Percentiles rank a stretch among this genome's conserved stretches.
Evolutionary conservation across 1,140 invertebrate genomes (phyloP).

Genomic region (Cyrtorhinus lividipennis): DNA sequence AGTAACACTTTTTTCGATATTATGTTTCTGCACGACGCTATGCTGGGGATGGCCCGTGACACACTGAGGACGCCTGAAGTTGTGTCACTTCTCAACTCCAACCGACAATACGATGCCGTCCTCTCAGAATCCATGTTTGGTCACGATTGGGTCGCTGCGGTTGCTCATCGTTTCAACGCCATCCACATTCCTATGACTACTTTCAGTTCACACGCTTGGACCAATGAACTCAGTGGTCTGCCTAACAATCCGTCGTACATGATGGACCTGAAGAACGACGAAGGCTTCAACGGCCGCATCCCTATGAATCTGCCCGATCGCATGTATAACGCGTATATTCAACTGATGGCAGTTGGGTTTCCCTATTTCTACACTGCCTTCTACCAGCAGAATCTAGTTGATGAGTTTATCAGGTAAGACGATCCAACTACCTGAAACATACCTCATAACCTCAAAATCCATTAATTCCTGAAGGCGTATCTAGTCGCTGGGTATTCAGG

Average conservation of each 20-base stretch:
- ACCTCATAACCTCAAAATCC: no score
- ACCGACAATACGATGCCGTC: constrained; percentile 27
- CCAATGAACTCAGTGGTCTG: constrained; percentile 17
- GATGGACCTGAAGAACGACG: constrained; percentile 13
- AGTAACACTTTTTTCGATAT: no score
- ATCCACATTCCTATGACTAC: background rate
- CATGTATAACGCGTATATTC: background rate
- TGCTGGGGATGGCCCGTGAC: background rate
- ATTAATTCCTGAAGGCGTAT: no score
- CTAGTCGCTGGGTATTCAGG: no score
- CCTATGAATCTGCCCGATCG: constrained; percentile 21
- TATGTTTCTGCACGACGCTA: background rate
- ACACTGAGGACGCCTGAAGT: background rate
- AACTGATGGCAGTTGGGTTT: background rate
- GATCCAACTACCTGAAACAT: no score
- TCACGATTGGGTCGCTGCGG: constrained; percentile 27
- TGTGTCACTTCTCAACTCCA: constrained; percentile 10
- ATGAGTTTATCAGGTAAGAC: constrained; percentile 22
- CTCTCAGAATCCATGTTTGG: constrained; percentile 27
- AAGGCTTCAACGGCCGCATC: background rate
- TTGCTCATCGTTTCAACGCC: constrained; percentile 25
- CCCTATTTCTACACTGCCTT: background rate
- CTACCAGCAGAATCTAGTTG: background rate
- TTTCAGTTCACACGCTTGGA: constrained; percentile 3
- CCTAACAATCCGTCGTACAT: constrained; percentile 19